Evolutionary conservation across 2,797 vertebrate species (phyloP).

Genomic region (Trachops cirrhosus): DNA sequence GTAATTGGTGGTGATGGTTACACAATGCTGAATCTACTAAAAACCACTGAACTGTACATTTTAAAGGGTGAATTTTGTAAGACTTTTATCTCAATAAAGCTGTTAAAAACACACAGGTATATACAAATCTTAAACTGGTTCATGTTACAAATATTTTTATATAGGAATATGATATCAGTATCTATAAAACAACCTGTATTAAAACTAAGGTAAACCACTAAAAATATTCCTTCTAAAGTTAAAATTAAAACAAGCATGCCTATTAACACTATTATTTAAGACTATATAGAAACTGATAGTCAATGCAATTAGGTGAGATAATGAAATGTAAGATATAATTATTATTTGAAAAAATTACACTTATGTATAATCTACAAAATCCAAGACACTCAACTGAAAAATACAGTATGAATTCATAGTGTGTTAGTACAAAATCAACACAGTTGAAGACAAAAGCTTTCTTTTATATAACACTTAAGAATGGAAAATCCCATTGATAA

Average conservation of each 20-base stretch:
- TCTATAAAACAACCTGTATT: not conserved
- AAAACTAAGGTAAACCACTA: conserved; percentile 12
- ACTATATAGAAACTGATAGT: not conserved
- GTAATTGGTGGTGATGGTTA: not conserved
- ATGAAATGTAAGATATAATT: not conserved
- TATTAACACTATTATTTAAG: conserved; percentile 7
- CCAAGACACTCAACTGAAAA: conserved; percentile 3
- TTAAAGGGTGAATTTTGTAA: conserved; percentile 18
- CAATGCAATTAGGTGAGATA: conserved; percentile 19
- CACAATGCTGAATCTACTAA: conserved; percentile 26
- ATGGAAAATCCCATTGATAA: not conserved
- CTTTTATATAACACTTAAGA: not conserved
- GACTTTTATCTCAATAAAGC: not conserved
- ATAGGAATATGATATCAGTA: not conserved
- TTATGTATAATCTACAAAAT: not conserved
- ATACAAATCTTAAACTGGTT: not conserved
- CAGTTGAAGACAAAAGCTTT: conserved; percentile 18
- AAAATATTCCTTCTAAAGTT: not conserved
- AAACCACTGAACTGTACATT: not conserved
- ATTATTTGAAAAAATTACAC: conserved; percentile 16
- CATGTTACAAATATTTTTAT: conserved; percentile 1
- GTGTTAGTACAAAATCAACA: not conserved
- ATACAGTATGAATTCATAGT: not conserved
- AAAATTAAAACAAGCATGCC: conserved; percentile 24
- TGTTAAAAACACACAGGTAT: not conserved